Conservation (phyloP, 2,888 invertebrate genomes). For the Trichogramma dendrolimi region DNA sequence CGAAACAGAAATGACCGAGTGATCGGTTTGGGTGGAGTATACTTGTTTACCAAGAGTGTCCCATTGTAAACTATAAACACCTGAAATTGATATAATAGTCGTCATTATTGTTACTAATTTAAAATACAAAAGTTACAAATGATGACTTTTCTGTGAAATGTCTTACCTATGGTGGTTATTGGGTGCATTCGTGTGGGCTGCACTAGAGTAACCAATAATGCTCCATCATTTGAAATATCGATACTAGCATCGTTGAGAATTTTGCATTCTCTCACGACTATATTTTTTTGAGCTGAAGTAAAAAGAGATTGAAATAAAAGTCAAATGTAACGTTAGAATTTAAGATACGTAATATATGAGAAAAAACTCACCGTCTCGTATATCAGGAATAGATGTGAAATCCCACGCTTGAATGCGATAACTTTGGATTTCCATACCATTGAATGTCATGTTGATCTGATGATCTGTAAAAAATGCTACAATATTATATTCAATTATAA, state of each 20-base stretch:
- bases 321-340: conserved; percentile 4
- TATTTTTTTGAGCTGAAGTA: conserved; percentile 63
- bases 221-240: conserved; percentile 76
- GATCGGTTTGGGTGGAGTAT: conserved; percentile 72
- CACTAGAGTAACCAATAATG: conserved; percentile 70
- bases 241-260: conserved; percentile 86
- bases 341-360: conserved; percentile 5
- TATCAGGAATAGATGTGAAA: conserved; percentile 71
- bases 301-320: conserved; percentile 29
- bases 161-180: conserved; percentile 68
- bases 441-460: conserved; percentile 37
- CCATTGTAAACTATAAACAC: conserved; percentile 76
- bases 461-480: conserved; percentile 34
- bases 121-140: not conserved
- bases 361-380: conserved; percentile 64
- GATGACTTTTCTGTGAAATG: not conserved
- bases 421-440: conserved; percentile 50
- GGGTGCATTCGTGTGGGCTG: conserved; percentile 68
- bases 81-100: conserved; percentile 47
- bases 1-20: conserved; percentile 79
- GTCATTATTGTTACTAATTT: not conserved
- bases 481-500: not conserved
- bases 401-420: conserved; percentile 84
- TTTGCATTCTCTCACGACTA: conserved; percentile 75
- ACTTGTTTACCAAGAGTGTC: conserved; percentile 71